Conservation (phyloP, 2,797 vertebrate genomes). For the Chrosomus eos region DNA sequence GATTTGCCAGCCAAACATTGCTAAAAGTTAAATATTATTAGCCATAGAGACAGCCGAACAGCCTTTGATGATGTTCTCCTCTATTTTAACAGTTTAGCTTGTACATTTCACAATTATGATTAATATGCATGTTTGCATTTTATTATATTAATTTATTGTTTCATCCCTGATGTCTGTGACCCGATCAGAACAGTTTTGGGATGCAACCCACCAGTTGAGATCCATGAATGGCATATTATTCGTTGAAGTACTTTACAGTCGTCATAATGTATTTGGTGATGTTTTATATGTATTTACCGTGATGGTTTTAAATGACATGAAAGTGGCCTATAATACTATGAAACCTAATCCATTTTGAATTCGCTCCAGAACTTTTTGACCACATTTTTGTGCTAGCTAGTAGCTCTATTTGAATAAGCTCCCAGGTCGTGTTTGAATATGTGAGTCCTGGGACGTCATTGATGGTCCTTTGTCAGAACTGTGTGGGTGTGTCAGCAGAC, state of each 20-base stretch:
- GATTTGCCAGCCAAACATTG: background rate
- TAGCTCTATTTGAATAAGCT: conserved; percentile 36
- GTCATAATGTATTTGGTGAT: too few species aligned
- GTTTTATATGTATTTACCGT: too few species aligned
- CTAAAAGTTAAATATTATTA: background rate
- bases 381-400: conserved; percentile 4
- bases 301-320: background rate
- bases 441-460: conserved; percentile 46
- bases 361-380: background rate
- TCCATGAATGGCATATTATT: background rate
- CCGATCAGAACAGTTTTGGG: background rate
- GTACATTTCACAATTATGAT: background rate
- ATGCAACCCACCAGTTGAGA: background rate
- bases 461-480: conserved; percentile 52
- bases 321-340: background rate
- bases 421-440: conserved; percentile 39
- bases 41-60: background rate
- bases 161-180: background rate
- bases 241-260: background rate
- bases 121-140: background rate
- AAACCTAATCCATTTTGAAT: background rate
- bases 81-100: background rate
- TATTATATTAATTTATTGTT: background rate
- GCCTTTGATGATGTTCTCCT: background rate
- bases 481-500: conserved; percentile 53